phyloP scores from a whole-genome alignment of 2,888 invertebrate genomes.

The Criorhina ranunculi region DNA sequence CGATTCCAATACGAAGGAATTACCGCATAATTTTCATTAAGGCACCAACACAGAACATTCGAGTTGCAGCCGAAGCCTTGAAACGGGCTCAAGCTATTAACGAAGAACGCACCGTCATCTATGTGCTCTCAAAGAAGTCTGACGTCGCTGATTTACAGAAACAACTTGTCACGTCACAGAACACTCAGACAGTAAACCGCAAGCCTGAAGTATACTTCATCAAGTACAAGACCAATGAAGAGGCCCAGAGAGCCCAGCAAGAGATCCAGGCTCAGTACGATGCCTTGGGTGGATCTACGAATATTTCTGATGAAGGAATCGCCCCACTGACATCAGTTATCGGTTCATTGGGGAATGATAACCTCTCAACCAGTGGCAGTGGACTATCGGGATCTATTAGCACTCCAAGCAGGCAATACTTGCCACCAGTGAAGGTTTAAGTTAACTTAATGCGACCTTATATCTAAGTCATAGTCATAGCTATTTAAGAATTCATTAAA shows the following conservation, averaged over 20 bases:
- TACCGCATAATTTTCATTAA: slow-evolving; percentile 84
- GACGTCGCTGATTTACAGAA: slow-evolving; percentile 84
- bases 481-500: slow-evolving; percentile 68
- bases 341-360: slow-evolving; percentile 18
- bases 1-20: slow-evolving; percentile 82
- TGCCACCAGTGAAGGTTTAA: slow-evolving; percentile 31
- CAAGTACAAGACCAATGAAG: slow-evolving; percentile 84
- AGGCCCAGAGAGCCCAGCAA: slow-evolving; percentile 83
- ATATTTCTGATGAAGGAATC: slow-evolving; percentile 82
- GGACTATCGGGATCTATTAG: slow-evolving; percentile 10
- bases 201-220: slow-evolving; percentile 85
- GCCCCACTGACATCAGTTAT: slow-evolving; percentile 79
- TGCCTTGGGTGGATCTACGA: slow-evolving; percentile 82
- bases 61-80: slow-evolving; percentile 82
- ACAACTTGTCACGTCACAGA: slow-evolving; percentile 87
- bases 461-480: slow-evolving; percentile 48
- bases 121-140: slow-evolving; percentile 83
- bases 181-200: slow-evolving; percentile 79
- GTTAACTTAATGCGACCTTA: neutral
- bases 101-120: slow-evolving; percentile 84
- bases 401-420: slow-evolving; percentile 14
- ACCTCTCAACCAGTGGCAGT: neutral
- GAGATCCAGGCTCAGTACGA: slow-evolving; percentile 84
- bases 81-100: slow-evolving; percentile 81
- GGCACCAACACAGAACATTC: slow-evolving; percentile 84